Evolutionary conservation across 2,797 vertebrate genomes (phyloP), one percentile per base, ranked within the genome.

Genomic region (Dryobates pubescens): DNA sequence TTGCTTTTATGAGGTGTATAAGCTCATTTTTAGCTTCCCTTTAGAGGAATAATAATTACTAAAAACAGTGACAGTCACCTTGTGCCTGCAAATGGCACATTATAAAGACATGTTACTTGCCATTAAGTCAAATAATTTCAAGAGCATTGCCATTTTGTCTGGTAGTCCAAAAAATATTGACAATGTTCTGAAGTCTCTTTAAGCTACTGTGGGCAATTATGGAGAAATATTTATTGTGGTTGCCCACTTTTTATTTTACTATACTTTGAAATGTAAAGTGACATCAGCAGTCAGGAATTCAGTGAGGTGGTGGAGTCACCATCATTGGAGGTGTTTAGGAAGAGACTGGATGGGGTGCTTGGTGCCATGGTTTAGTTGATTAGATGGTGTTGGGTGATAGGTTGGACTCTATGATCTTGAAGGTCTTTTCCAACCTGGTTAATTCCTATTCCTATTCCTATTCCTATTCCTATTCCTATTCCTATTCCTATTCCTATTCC

Each of bases 31-130:
- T 59, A n/a, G 6, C n/a, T 43, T 89, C 43, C 26, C 18, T 63
- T 54, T 78, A 87, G 34, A 78, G 32, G 30, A 88, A 53, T 57
- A 84, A 61, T 68, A 71, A 70, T 93, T 95, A 77, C 24, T 89
- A 51, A 68, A 63, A 93, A 54, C 38, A 93, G 86, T 47, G 14
- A 62, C 13, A 69, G 2, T 17, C 15, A 15, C 72, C 26, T 77
- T 89, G 20, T 34, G 26, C 64, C 43, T 84, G 38, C 47, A 88
- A 70, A 34, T 0, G 7, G 4, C 26, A 32, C 27, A 9, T 77
- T 93, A 43, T 13, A 54, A 45, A 68, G 58, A 34, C 70, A 32
- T 79, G 95, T 89, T 92, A 43, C 43, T 78, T 68, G 58, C 62
- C 12, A 23, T n/a, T 94, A 83, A 62, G 7, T 69, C 38, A 4